These are phyloP conservation scores for Macrosteles quadrilineatus DNA, from an alignment of 1,140 invertebrate species.

Conservation along the genomic window DNA sequence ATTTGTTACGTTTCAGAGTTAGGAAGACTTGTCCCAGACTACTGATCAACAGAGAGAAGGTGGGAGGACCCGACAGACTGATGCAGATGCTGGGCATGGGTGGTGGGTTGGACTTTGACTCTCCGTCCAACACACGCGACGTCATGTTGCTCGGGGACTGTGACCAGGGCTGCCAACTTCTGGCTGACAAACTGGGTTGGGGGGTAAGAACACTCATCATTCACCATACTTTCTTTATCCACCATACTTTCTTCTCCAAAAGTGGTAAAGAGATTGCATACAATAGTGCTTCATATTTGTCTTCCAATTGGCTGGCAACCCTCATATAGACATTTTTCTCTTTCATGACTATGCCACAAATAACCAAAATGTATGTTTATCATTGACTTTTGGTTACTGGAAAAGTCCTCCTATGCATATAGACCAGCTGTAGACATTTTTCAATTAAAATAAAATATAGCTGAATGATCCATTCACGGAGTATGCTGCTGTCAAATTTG, in stretches of 20 bases:
- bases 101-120: constrained; percentile 67
- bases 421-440: too few species aligned
- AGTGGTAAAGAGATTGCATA: background rate
- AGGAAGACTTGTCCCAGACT: constrained; percentile 70
- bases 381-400: too few species aligned
- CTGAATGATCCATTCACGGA: too few species aligned
- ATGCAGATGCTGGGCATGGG: constrained; percentile 58
- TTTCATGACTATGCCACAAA: too few species aligned
- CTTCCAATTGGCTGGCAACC: too few species aligned
- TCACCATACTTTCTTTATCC: too few species aligned
- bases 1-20: constrained; percentile 60
- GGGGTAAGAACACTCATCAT: constrained; percentile 33
- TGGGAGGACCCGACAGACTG: constrained; percentile 59
- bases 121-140: constrained; percentile 68
- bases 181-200: constrained; percentile 87
- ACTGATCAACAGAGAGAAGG: constrained; percentile 82
- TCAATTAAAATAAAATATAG: too few species aligned
- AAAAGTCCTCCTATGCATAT: too few species aligned
- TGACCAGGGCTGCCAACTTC: constrained; percentile 76
- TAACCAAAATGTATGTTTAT: too few species aligned
- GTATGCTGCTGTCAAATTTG: too few species aligned
- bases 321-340: too few species aligned
- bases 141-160: constrained; percentile 87
- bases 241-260: too few species aligned
- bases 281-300: background rate